A percentile compares a stretch with the other conserved stretches of the same genome.
Conservation (phyloP, 2,113 vertebrate species). For the Corythaixoides concolor region DNA sequence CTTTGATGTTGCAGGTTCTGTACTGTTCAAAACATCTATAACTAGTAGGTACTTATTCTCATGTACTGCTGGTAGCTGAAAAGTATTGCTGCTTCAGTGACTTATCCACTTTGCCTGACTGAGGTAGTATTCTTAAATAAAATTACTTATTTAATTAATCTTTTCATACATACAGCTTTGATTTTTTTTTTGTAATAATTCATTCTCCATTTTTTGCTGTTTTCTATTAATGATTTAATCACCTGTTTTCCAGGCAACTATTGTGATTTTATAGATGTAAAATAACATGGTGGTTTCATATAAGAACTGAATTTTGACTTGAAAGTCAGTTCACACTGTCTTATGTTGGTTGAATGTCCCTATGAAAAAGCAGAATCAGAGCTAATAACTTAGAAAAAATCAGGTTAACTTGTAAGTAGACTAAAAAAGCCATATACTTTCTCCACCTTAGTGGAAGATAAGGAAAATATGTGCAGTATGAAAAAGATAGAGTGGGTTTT, state of each 20-base stretch:
- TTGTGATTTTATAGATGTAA: not conserved
- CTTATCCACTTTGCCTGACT: not conserved
- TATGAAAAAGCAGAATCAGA: not conserved
- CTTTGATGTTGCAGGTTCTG: not conserved
- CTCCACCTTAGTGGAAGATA: not conserved
- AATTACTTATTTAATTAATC: not conserved
- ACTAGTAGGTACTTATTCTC: not conserved
- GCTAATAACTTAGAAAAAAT: not conserved
- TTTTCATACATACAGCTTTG: not conserved
- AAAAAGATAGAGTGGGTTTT: not conserved
- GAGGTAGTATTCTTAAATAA: not conserved
- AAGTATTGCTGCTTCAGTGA: not conserved
- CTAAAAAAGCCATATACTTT: not conserved
- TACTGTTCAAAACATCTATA: not conserved
- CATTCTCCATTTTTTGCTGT: not conserved
- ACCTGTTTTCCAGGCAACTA: not conserved
- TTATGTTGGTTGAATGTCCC: not conserved
- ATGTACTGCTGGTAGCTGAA: not conserved
- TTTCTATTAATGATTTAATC: not conserved
- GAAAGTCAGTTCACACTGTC: not conserved
- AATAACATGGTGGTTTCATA: not conserved
- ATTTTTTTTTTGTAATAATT: not conserved
- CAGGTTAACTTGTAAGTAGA: not conserved
- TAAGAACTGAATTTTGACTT: not conserved
- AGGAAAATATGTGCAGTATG: not conserved